Base-by-base conservation (phyloP, 2,888 invertebrate species). In the Epirrhoe tristata region DNA sequence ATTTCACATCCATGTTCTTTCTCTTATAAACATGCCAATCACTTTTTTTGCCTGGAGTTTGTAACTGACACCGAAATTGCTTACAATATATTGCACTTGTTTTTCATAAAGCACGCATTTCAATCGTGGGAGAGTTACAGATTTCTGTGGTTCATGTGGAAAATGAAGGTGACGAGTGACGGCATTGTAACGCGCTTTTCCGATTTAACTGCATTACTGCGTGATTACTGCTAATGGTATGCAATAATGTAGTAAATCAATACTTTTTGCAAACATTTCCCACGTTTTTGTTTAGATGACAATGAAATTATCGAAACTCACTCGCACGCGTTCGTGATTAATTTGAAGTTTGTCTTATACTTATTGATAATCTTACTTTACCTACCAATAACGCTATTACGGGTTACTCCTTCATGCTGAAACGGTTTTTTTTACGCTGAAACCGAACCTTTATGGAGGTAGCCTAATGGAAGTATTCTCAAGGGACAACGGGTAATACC, bases 221-320 rank as follows among this genome's bases (percentile, higher is more conserved):
- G 77, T 77, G 74, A 70, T 72, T 71, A 73, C 71, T 72, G 63
- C 50, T 77, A 77, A 75, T 77, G 59, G 77, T 78, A 79, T 78
- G 81, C 76, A 79, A 24, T 24, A 24, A 24, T 24, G 24, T 24
- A 24, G 76, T 79, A 76, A 81, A 81, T 81, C 78, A 77, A 74
- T 80, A 43, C 69, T 74, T 77, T 77, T 75, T 69, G 57, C 71
- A 55, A 56, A 73, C 76, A 86, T 43, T 57, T 67, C 86, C 74
- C 89, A 90, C 88, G 87, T 83, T 89, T 87, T 88, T 85, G 65
- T 70, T 69, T 73, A n/a, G n/a, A 39, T 63, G 46, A 58, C 65
- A 73, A 70, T 73, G 50, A 67, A 59, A 67, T 67, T 55, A 59
- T 51, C 51, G 63, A 59, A 63, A 63, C 52, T 50, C 16, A 62